phyloP scores from a whole-genome alignment of 2,888 invertebrate species.

The Amphipyra berbera region DNA sequence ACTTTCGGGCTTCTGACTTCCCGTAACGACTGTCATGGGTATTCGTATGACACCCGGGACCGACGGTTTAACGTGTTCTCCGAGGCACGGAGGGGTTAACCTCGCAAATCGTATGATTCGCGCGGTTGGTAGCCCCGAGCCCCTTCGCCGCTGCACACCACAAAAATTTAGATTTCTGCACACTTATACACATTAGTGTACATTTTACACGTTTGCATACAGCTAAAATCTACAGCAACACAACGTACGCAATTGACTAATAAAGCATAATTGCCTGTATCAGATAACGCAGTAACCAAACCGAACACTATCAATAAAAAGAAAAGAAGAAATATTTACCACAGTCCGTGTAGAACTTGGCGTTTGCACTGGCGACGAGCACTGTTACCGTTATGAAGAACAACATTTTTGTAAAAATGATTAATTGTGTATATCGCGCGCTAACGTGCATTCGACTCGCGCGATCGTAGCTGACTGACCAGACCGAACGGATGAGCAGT shows the following conservation, averaged over 20 bases:
- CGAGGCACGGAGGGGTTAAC: too few relatives aligned
- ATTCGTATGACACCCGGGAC: too few relatives aligned
- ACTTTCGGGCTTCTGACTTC: too few relatives aligned
- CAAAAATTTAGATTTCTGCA: too few relatives aligned
- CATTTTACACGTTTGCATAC: conserved; percentile 16
- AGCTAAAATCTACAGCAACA: conserved; percentile 24
- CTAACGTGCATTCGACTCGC: conserved; percentile 83
- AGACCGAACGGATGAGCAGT: conserved; percentile 67
- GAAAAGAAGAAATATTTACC: conserved; percentile 69
- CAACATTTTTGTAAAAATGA: conserved; percentile 75
- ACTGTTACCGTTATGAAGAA: conserved; percentile 72
- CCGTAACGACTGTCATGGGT: too few relatives aligned
- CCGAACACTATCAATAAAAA: conserved; percentile 1
- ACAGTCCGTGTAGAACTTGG: conserved; percentile 85
- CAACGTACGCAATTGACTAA: conserved; percentile 49
- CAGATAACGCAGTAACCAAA: conserved; percentile 17
- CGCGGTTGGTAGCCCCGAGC: too few relatives aligned
- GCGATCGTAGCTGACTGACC: conserved; percentile 76
- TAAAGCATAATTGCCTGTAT: conserved; percentile 38
- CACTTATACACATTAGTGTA: conserved; percentile 19
- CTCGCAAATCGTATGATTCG: too few relatives aligned
- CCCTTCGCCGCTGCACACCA: conserved; percentile 8
- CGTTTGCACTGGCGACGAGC: conserved; percentile 79
- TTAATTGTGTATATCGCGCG: conserved; percentile 70
- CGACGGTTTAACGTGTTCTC: too few relatives aligned